A percentile compares a stretch with the other conserved stretches of the same genome.
Evolutionary conservation across 1,140 invertebrate genomes (phyloP).

Genomic region (Elymnias hypermnestra): DNA sequence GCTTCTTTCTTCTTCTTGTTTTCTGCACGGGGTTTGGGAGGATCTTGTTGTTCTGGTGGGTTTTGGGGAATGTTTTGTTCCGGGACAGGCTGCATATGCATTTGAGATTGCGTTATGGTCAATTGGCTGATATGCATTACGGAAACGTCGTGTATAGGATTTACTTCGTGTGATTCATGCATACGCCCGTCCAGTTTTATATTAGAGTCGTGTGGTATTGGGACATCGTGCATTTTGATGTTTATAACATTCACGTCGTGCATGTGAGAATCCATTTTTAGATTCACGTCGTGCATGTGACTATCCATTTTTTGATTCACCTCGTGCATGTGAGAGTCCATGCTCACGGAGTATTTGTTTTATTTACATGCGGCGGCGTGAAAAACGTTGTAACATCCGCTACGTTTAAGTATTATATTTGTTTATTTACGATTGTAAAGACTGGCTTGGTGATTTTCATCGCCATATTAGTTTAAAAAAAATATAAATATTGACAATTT

Average conservation of each 20-base stretch:
- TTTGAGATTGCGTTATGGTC: not conserved
- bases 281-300: constrained; percentile 20
- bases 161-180: too few species aligned
- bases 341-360: too few species aligned
- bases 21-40: constrained; percentile 36
- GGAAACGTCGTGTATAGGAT: constrained; percentile 11
- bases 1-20: constrained; percentile 68
- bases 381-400: too few species aligned
- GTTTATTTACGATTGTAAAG: constrained; percentile 19
- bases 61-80: constrained; percentile 30
- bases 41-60: constrained; percentile 26
- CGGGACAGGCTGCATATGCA: constrained; percentile 1
- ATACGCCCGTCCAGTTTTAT: too few species aligned
- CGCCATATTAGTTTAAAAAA: constrained; percentile 8
- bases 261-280: constrained; percentile 23
- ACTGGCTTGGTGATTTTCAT: constrained; percentile 5
- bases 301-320: constrained; percentile 18
- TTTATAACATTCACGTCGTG: constrained; percentile 19
- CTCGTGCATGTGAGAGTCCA: too few species aligned
- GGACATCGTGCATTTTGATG: constrained; percentile 5
- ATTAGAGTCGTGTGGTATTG: not conserved
- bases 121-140: constrained; percentile 12
- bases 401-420: too few species aligned
- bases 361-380: too few species aligned
- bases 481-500: constrained; percentile 14